These are phyloP conservation scores for Globia sparganii DNA, from an alignment of 2,888 invertebrate species.

Conservation along the genomic window DNA sequence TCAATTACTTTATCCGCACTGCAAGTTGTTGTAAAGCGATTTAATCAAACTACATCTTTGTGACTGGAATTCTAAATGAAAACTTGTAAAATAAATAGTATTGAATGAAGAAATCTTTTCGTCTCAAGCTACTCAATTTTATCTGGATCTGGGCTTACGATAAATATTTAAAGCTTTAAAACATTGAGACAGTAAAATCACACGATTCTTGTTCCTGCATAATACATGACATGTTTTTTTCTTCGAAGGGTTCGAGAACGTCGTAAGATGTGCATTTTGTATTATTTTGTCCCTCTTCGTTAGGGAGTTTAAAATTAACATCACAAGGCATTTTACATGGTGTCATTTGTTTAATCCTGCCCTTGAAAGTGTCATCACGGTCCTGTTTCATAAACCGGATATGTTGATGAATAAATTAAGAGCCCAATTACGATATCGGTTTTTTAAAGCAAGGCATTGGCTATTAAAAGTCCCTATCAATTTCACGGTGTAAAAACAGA, in stretches of 20 bases:
- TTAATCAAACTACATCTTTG: conserved; percentile 57
- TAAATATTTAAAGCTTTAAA: conserved; percentile 58
- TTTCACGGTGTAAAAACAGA: too few relatives aligned
- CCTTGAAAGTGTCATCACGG: conserved; percentile 63
- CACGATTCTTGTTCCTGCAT: conserved; percentile 59
- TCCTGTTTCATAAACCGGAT: conserved; percentile 58
- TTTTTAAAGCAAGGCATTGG: conserved; percentile 16
- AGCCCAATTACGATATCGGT: conserved; percentile 24
- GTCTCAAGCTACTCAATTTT: conserved; percentile 43
- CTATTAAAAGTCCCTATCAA: too few relatives aligned
- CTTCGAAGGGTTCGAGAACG: conserved; percentile 13
- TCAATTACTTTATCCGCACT: conserved; percentile 60
- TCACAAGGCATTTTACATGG: conserved; percentile 47
- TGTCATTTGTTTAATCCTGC: conserved; percentile 64
- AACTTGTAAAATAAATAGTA: conserved; percentile 48
- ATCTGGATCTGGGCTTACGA: conserved; percentile 11
- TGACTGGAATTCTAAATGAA: conserved; percentile 49
- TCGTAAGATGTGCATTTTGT: conserved; percentile 26
- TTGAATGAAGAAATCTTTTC: conserved; percentile 45
- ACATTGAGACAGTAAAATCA: conserved; percentile 51
- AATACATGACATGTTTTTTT: conserved; percentile 45
- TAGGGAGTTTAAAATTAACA: conserved; percentile 52
- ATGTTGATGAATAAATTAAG: conserved; percentile 55
- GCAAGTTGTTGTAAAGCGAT: conserved; percentile 51
- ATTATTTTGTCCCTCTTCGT: conserved; percentile 28